A percentile compares a stretch with the other conserved stretches of the same genome.
Conservation (phyloP, 1,140 invertebrate genomes). For the Dufourea novaeangliae region DNA sequence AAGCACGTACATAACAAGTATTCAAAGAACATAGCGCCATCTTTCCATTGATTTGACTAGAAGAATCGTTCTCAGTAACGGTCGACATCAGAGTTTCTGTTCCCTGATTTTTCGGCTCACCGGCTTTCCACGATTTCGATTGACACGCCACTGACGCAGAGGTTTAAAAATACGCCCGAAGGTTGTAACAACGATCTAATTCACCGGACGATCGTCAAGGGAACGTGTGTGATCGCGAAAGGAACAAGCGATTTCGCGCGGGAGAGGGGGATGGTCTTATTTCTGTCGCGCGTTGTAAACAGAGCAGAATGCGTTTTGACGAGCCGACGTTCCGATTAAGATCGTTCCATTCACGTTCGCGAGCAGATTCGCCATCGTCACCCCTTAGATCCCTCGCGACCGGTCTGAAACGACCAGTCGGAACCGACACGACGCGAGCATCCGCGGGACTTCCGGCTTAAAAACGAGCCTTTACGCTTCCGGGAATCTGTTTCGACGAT, state of each 20-base stretch:
- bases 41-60: too few species aligned
- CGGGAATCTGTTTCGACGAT: neutral
- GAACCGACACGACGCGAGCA: neutral
- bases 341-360: constrained; percentile 51
- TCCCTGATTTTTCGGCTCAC: neutral
- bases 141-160: neutral
- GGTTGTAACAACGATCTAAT: neutral
- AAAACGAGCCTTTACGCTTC: constrained; percentile 6
- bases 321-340: constrained; percentile 57
- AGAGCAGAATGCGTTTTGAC: constrained; percentile 52
- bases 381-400: constrained; percentile 10
- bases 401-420: constrained; percentile 21
- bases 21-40: too few species aligned
- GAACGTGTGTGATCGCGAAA: constrained; percentile 30
- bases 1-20: too few species aligned
- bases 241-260: constrained; percentile 19
- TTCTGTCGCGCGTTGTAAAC: constrained; percentile 52
- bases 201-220: constrained; percentile 22
- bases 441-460: constrained; percentile 21
- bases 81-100: neutral
- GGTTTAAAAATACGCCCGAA: constrained; percentile 26
- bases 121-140: neutral
- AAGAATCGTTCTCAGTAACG: too few species aligned
- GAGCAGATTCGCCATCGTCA: constrained; percentile 40
- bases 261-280: constrained; percentile 49